Evolutionary conservation across 2,797 vertebrate genomes (phyloP).

Genomic region (Myotis pilosus): DNA sequence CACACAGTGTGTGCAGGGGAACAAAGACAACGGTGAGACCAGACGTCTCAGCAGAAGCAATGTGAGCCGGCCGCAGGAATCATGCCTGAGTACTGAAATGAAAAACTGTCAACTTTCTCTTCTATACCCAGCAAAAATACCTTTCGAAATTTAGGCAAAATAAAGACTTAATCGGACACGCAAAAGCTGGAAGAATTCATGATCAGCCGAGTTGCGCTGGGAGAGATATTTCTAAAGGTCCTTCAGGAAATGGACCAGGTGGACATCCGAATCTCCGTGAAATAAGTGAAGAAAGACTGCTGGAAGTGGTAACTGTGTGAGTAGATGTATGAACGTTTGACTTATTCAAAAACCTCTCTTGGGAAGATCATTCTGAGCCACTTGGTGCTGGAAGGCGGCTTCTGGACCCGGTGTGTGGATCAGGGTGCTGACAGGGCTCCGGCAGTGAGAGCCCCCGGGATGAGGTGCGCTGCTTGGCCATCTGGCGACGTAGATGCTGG

Average conservation of each 20-base stretch:
- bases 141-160: not conserved
- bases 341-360: not conserved
- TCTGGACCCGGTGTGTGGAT: fast-evolving
- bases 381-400: not conserved
- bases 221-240: not conserved
- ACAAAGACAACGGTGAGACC: fast-evolving
- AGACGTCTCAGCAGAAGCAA: not conserved
- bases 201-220: fast-evolving
- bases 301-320: fast-evolving
- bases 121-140: not conserved
- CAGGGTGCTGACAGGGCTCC: fast-evolving
- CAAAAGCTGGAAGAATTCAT: not conserved
- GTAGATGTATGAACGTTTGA: fast-evolving
- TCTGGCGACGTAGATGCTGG: conserved; percentile 70
- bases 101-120: not conserved
- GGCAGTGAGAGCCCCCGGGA: no score
- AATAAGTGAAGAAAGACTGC: fast-evolving
- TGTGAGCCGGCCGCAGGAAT: fast-evolving
- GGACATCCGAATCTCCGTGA: fast-evolving
- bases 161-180: not conserved
- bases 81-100: not conserved
- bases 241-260: not conserved
- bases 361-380: not conserved
- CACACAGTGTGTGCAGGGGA: fast-evolving
- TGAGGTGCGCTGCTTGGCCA: fast-evolving